phyloP scores from a whole-genome alignment of 2,888 invertebrate genomes.

The Pelosia muscerda region DNA sequence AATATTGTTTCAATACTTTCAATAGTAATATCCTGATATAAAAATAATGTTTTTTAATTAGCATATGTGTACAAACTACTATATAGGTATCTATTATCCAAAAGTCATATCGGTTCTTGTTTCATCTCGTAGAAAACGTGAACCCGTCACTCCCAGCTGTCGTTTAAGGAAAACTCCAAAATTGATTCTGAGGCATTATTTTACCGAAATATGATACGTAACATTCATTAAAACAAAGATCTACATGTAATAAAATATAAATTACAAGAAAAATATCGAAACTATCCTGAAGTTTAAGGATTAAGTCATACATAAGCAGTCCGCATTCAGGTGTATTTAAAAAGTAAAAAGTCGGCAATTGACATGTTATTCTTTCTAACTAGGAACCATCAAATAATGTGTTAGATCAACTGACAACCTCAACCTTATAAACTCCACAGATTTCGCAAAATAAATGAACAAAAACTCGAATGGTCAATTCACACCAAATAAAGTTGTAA shows the following conservation, averaged over 20 bases:
- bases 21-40: too few relatives aligned
- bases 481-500: constrained; percentile 5
- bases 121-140: background rate
- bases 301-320: too few relatives aligned
- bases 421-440: background rate
- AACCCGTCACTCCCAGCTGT: constrained; percentile 1
- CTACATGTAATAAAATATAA: background rate
- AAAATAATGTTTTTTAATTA: background rate
- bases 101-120: constrained; percentile 1
- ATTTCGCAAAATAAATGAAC: background rate
- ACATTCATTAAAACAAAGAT: background rate
- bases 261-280: background rate
- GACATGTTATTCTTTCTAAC: background rate
- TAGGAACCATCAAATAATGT: background rate
- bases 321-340: background rate
- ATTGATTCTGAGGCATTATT: background rate
- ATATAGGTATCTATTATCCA: background rate
- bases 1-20: background rate
- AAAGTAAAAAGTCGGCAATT: background rate
- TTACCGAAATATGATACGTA: background rate
- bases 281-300: too few relatives aligned
- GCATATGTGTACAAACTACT: background rate
- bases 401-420: background rate
- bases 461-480: background rate
- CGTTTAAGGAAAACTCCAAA: constrained; percentile 2